Conservation (phyloP, 2,888 invertebrate genomes). For the Thymelicus acteon region DNA sequence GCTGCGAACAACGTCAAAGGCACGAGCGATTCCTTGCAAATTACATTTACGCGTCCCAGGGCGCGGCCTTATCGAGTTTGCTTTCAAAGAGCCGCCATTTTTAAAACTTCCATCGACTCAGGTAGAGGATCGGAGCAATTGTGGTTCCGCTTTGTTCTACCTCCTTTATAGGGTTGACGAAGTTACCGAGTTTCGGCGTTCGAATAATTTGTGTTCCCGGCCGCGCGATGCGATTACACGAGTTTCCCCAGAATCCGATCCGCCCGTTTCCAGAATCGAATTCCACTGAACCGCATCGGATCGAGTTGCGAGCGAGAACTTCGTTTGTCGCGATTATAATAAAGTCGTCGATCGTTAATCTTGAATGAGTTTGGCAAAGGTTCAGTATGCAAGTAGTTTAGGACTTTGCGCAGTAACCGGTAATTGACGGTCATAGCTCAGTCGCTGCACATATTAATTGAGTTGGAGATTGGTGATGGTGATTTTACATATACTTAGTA, state of each 20-base stretch:
- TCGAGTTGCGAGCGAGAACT: constrained; percentile 60
- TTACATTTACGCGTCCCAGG: constrained; percentile 83
- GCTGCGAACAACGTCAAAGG: constrained; percentile 74
- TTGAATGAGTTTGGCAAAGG: constrained; percentile 45
- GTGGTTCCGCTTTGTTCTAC: constrained; percentile 82
- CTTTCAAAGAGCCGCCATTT: constrained; percentile 82
- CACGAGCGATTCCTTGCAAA: constrained; percentile 78
- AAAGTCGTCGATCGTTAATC: constrained; percentile 47
- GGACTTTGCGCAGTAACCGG: not conserved
- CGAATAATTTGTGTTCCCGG: constrained; percentile 81
- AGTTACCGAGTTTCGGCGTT: constrained; percentile 80
- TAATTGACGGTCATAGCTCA: not conserved
- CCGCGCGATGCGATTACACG: constrained; percentile 77
- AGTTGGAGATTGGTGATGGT: too few species aligned
- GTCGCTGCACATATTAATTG: too few species aligned
- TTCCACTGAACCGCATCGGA: constrained; percentile 65
- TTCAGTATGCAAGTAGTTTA: constrained; percentile 37
- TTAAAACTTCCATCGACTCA: constrained; percentile 79
- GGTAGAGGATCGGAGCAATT: constrained; percentile 73
- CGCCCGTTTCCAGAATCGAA: constrained; percentile 67
- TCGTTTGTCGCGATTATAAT: constrained; percentile 56
- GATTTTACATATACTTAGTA: too few species aligned
- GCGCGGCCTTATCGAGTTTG: constrained; percentile 78
- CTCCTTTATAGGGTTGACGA: constrained; percentile 80
- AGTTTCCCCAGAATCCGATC: constrained; percentile 75